Evolutionary conservation across 2,113 vertebrate species (phyloP), one percentile per base, ranked within the genome.

Genomic region (Ochotona princeps): DNA sequence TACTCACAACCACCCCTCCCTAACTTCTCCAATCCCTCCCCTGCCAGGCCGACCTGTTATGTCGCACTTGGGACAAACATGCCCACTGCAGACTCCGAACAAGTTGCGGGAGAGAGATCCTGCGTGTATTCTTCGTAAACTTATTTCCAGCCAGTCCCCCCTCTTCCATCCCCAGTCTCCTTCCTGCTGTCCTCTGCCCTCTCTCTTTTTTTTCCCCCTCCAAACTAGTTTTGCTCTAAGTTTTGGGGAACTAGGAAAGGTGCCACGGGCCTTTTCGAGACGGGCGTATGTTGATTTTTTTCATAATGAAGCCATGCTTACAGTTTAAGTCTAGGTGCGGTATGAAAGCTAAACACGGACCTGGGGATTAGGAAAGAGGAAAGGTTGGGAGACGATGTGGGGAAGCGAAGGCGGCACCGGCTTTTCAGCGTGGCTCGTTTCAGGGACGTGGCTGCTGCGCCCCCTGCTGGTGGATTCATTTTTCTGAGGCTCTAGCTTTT

Each of bases 371-470:
- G 91, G 51, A 75, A 83, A 78, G 87, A 87, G 78, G 79, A 87
- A 89, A 76, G 91, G 57, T 86, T 49, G 78, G 72, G 25, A 72
- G 25, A 61, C 30, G 47, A 79, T 69, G 83, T 81, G 79, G 47
- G 35, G 74, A 84, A 47, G 70, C 35, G 61, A 83, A 76, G 35
- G 78, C 83, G 18, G 92, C 86, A 83, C 60, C 1, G 87, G 94
- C 93, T 97, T 96, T 96, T 96, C 95, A 60, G 92, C 10, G 80
- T 69, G 51, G 49, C 67, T 84, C 69, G 82, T 91, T 96, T 96
- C 87, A 97, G 94, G 92, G 90, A 96, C 86, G 96, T 96, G 94
- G 88, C 95, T 87, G 95, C 76, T 97, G 96, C 97, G 97, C 97
- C 97, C 97, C 97, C 97, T 97, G 96, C 97, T 97, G 98, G 96